Conservation (phyloP, 2,888 invertebrate genomes). For the Meiosimyza platycephala region DNA sequence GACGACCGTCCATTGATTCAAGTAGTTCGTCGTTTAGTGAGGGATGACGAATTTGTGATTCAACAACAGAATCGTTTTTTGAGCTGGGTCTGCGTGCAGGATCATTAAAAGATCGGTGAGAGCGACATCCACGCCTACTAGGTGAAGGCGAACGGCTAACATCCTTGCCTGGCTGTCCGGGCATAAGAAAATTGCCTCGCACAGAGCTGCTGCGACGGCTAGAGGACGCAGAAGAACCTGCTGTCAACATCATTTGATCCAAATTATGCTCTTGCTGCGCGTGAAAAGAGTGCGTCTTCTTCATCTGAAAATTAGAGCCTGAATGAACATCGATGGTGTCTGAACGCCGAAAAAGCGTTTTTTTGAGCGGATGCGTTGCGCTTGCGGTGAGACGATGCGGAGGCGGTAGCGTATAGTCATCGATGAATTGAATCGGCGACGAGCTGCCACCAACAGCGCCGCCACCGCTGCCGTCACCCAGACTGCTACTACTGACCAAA, state of each 20-base stretch:
- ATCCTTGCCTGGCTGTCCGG: constrained; percentile 60
- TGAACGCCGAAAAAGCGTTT: constrained; percentile 66
- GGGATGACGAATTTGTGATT: constrained; percentile 65
- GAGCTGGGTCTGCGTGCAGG: constrained; percentile 59
- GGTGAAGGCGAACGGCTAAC: constrained; percentile 65
- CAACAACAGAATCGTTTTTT: constrained; percentile 61
- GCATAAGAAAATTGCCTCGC: constrained; percentile 64
- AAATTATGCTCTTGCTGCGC: constrained; percentile 63
- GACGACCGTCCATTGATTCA: constrained; percentile 56
- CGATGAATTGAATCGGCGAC: constrained; percentile 55
- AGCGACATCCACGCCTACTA: constrained; percentile 65
- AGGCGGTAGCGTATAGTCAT: constrained; percentile 50
- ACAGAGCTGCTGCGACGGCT: constrained; percentile 66
- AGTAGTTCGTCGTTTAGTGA: constrained; percentile 66
- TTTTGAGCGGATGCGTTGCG: constrained; percentile 61
- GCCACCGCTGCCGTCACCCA: constrained; percentile 59
- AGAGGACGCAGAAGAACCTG: constrained; percentile 56
- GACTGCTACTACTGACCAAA: constrained; percentile 65
- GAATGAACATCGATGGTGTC: constrained; percentile 68
- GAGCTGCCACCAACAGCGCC: constrained; percentile 51
- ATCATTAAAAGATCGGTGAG: constrained; percentile 67
- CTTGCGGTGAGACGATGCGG: constrained; percentile 49
- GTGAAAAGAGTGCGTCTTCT: constrained; percentile 68
- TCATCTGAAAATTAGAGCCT: constrained; percentile 66
- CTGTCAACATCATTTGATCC: constrained; percentile 60